A percentile compares a stretch with the other conserved stretches of the same genome.
Conservation (phyloP, 2,797 vertebrate genomes). For the Otus scops region DNA sequence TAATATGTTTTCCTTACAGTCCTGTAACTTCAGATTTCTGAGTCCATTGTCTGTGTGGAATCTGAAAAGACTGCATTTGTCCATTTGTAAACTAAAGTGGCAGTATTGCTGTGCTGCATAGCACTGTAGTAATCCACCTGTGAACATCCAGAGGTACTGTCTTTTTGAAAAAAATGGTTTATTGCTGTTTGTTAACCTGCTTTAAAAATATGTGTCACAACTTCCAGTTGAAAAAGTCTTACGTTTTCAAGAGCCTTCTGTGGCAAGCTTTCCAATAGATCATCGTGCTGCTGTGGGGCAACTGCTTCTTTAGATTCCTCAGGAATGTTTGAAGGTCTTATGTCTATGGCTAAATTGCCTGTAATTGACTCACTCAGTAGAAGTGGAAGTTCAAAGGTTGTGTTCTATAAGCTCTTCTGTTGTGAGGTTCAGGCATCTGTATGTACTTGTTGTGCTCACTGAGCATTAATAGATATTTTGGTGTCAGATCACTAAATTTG, state of each 20-base stretch:
- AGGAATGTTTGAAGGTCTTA: background rate
- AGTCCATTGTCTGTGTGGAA: background rate
- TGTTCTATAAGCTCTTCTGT: background rate
- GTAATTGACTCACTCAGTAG: background rate
- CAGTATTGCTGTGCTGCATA: rapidly evolving
- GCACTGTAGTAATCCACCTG: background rate
- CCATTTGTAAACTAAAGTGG: background rate
- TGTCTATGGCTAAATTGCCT: background rate
- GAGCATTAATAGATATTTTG: background rate
- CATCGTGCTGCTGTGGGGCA: background rate
- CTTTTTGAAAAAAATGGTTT: background rate
- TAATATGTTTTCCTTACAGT: background rate
- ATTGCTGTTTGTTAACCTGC: background rate
- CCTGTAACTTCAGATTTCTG: background rate
- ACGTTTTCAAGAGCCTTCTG: background rate
- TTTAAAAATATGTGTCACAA: background rate
- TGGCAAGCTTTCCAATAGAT: background rate
- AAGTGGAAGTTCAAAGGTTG: background rate
- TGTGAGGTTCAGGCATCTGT: background rate
- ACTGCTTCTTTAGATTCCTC: background rate
- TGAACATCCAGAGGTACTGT: background rate
- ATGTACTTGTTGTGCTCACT: background rate
- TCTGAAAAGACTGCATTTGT: background rate
- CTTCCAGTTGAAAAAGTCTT: background rate
- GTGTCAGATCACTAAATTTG: background rate